phyloP scores from a whole-genome alignment of 2,113 vertebrate genomes.

The Castor canadensis region DNA sequence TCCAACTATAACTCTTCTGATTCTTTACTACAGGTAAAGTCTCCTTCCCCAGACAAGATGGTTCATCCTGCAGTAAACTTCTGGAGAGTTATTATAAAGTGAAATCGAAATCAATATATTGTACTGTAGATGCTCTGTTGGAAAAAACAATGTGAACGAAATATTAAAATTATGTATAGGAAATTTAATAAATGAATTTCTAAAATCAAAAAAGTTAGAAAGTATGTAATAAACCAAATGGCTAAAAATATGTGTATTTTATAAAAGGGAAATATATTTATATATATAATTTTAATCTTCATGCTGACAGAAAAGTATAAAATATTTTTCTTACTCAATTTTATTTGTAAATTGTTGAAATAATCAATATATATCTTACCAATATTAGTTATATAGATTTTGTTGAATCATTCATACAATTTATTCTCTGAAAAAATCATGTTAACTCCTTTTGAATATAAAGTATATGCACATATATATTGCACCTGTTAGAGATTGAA shows the following conservation, averaged over 20 bases:
- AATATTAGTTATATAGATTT: neutral
- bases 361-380: neutral
- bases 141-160: neutral
- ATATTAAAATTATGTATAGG: neutral
- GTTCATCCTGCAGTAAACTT: neutral
- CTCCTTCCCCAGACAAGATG: neutral
- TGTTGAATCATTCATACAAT: neutral
- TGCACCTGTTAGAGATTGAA: neutral
- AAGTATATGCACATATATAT: neutral
- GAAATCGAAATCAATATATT: neutral
- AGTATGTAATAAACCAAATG: neutral
- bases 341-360: neutral
- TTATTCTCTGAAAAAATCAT: neutral
- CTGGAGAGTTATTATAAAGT: neutral
- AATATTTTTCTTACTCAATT: neutral
- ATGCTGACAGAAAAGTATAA: neutral
- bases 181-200: neutral
- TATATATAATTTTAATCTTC: neutral
- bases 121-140: no score
- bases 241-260: neutral
- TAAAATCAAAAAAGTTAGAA: neutral
- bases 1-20: neutral
- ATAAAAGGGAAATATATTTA: neutral
- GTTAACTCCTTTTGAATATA: neutral
- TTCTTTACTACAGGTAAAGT: fast-evolving